Base-by-base conservation (phyloP, 2,797 vertebrate genomes). In the Tokudaia tokunoshimensis region DNA sequence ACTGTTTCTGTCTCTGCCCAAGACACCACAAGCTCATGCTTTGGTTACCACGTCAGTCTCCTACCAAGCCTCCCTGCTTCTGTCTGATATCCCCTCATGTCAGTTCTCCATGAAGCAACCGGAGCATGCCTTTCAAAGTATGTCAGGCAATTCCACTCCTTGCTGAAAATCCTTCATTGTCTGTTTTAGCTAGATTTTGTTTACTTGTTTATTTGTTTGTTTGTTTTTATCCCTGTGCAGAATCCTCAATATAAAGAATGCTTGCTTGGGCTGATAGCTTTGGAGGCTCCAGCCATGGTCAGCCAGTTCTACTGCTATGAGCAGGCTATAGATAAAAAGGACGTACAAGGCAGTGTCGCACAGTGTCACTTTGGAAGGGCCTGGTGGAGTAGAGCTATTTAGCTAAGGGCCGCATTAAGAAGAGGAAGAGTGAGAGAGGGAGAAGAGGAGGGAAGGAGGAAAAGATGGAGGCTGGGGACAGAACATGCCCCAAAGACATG, bases 111-210 rank as follows among this genome's bases (percentile, higher is more conserved):
- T 15, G 96, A 91, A 86, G 41, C 74, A 61, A 19, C 55, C 70
- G 57, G 61, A 65, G 61, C 14, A 4, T 72, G 44, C 3, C 31
- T 88, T 89, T 70, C 52, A 74, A 61, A 89, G 74, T 31, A 65
- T 31, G 12, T 55, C 63, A 81, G 63, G 90, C 34, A 70, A 87
- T 88, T 92, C 83, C 12, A 52, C 52, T 85, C 61, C 76, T 96
- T 84, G 37, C 47, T 81, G 84, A 78, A 72, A 93, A 76, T 2
- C 11, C 47, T 47, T 31, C 47, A 34, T 14, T 47, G 26, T 76
- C 55, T 76, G 31, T n/a, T 9, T 44, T 11, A n/a, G 31, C 4
- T 31, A 17, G 55, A 7, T 41, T 47, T 84, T 83, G 57, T 37
- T 61, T 31, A 15, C 57, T 61, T 1, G 24, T 14, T 37, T 37